Conservation (phyloP, 2,797 vertebrate genomes). For the Sebastes baramenuke region DNA sequence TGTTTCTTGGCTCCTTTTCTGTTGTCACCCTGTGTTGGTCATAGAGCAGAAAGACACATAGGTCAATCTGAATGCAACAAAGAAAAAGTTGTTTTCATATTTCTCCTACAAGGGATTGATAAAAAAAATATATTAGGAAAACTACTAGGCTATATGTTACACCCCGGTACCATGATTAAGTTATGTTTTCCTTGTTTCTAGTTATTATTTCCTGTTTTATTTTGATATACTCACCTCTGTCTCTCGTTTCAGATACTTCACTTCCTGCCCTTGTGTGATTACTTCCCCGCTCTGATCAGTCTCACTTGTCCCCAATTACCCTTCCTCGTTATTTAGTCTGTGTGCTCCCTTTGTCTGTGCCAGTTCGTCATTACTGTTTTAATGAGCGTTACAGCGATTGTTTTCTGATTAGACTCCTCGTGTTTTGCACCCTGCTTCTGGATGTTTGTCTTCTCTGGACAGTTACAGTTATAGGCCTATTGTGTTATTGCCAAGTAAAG, state of each 20-base stretch:
- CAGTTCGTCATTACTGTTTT: background rate
- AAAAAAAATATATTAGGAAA: background rate
- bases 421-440: background rate
- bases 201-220: too few relatives aligned
- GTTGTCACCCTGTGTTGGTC: constrained; percentile 65
- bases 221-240: too few relatives aligned
- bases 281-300: background rate
- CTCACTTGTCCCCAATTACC: background rate
- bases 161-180: background rate
- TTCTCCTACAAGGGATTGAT: background rate
- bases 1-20: constrained; percentile 93
- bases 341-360: background rate
- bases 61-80: background rate
- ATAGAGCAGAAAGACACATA: background rate
- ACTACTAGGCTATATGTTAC: background rate
- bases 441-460: background rate
- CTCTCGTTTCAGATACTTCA: too few relatives aligned
- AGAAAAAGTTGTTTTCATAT: background rate
- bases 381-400: background rate
- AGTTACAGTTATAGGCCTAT: background rate
- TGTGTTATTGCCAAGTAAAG: background rate
- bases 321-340: background rate
- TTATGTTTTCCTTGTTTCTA: too few relatives aligned
- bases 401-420: background rate
- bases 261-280: too few relatives aligned